Conservation (phyloP, 2,797 vertebrate species). For the Gallinago solitaria region DNA sequence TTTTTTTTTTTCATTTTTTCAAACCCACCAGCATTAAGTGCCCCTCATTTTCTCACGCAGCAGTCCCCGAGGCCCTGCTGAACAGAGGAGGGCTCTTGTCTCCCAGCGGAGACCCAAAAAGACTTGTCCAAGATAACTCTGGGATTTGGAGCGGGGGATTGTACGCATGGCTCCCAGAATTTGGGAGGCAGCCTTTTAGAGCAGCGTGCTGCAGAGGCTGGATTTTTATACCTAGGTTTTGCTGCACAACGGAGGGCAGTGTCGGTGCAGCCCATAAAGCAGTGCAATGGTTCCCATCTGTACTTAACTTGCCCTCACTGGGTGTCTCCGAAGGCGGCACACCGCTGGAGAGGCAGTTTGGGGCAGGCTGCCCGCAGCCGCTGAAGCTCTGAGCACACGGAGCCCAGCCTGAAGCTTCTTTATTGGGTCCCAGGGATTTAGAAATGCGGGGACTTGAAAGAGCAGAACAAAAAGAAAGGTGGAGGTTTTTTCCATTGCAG, state of each 20-base stretch:
- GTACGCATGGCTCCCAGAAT: neutral
- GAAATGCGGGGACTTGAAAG: neutral
- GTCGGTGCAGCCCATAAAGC: neutral
- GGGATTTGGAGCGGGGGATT: neutral
- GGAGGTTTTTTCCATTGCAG: neutral
- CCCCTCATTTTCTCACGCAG: neutral
- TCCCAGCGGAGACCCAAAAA: rapidly evolving
- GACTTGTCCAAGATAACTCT: neutral
- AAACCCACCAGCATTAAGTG: neutral
- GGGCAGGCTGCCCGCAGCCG: neutral
- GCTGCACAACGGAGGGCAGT: neutral
- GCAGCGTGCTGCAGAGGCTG: neutral
- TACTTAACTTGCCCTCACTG: neutral
- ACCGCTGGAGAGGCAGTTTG: neutral
- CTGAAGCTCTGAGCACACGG: neutral
- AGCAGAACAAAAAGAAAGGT: neutral
- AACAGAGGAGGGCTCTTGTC: neutral
- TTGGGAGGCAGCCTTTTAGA: neutral
- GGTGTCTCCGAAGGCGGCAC: neutral
- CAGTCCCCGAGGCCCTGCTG: neutral
- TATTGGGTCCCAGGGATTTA: neutral
- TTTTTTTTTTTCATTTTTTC: neutral
- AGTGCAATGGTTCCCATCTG: neutral
- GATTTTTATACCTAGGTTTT: neutral
- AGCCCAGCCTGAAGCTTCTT: neutral